Evolutionary conservation across 2,888 invertebrate species (phyloP), one percentile per base, ranked within the genome.

Genomic region (Caenorhabditis sulstoni): DNA sequence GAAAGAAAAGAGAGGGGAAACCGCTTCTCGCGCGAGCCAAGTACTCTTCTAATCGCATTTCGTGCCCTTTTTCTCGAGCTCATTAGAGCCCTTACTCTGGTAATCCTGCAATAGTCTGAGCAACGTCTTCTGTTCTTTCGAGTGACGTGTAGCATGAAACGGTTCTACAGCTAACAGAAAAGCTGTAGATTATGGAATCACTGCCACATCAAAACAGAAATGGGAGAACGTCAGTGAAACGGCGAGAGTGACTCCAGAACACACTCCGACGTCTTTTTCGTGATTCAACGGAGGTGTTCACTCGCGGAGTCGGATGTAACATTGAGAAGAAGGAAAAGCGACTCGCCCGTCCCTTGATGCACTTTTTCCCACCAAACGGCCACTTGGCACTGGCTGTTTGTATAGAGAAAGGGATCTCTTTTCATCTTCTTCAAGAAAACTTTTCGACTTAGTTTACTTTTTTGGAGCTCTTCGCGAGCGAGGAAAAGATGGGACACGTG

Each of bases 361-460:
- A 49, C 66, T 67, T 74, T 74, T 74, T 66, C 66, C 74, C 66
- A 66, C 66, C 47, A 73, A 73, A 64, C 57, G 50, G 29, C 64
- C 74, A 66, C 66, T 74, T 66, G 65, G 74, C 61, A 73, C 49
- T 62, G 50, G 29, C 50, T 58, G 55, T 66, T 66, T 66, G 74
- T 66, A 61, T 66, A 64, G 65, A 37, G 29, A 29, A 55, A 39
- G 44, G 29, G 52, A 29, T 47, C 45, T 18, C 44, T 47, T 47
- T n/a, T 41, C n/a, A n/a, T 23, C 49, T 47, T 55, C 47, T 62
- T 37, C 53, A 39, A 18, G 16, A 20, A 55, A 70, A 71, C 62
- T 71, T 62, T 71, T 55, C 35, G 71, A 64, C 71, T 62, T 58
- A 47, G 73, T 73, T 73, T 73, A 73, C 71, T 71, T 73, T 64